phyloP scores from a whole-genome alignment of 2,888 invertebrate species.

The Drosophila glabriapex region DNA sequence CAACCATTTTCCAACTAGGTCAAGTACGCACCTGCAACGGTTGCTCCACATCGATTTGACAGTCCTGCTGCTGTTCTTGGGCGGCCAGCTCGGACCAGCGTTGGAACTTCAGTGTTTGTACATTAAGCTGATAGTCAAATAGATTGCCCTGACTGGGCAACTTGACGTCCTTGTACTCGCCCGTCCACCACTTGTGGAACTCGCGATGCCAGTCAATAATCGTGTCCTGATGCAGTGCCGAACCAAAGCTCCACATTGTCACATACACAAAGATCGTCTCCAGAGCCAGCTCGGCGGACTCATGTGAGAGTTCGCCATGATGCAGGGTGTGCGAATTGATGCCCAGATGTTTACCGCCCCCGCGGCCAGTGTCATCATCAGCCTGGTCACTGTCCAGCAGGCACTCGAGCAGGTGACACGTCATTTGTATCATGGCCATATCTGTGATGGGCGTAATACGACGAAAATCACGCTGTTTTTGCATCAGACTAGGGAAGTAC shows the following conservation, averaged over 20 bases:
- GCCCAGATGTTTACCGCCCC: slow-evolving; percentile 10
- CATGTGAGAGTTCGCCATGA: slow-evolving; percentile 89
- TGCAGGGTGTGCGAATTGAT: slow-evolving; percentile 85
- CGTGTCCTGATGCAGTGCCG: slow-evolving; percentile 95
- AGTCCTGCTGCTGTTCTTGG: slow-evolving; percentile 88
- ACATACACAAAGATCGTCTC: slow-evolving; percentile 97
- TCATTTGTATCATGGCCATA: slow-evolving; percentile 95
- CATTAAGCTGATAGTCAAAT: slow-evolving; percentile 96
- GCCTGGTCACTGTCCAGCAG: slow-evolving; percentile 86
- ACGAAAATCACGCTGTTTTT: slow-evolving; percentile 92
- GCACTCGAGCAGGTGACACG: slow-evolving; percentile 94
- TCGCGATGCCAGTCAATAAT: slow-evolving; percentile 96
- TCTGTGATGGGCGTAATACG: slow-evolving; percentile 96
- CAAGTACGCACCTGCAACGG: slow-evolving; percentile 91
- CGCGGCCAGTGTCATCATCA: slow-evolving; percentile 14
- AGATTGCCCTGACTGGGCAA: slow-evolving; percentile 93
- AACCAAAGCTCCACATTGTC: slow-evolving; percentile 97
- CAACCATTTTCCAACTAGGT: slow-evolving; percentile 29
- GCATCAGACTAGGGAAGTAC: slow-evolving; percentile 94
- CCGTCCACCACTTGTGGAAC: slow-evolving; percentile 97
- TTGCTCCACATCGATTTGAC: slow-evolving; percentile 90
- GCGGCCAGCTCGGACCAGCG: slow-evolving; percentile 92
- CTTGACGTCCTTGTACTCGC: slow-evolving; percentile 96
- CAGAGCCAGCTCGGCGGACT: slow-evolving; percentile 87
- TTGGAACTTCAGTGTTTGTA: slow-evolving; percentile 92